phyloP scores from a whole-genome alignment of 37 sponge, comb jelly and placozoan genomes.

The Eunapius fragilis region DNA sequence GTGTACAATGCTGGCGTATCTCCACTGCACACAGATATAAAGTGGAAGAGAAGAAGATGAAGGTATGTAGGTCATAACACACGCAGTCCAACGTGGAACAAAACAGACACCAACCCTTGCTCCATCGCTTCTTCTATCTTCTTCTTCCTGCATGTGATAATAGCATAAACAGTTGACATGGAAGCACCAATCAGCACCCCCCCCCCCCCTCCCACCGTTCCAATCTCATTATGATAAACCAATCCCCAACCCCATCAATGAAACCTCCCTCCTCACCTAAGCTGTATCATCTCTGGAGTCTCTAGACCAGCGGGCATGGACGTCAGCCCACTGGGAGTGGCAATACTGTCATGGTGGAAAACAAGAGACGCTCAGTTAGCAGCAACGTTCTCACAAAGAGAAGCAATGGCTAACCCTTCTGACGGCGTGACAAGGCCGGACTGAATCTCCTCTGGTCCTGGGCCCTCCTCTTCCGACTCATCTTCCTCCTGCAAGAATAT shows the following conservation, averaged over 20 bases:
- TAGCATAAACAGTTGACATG: neutral
- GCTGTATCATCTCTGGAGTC: conserved; percentile 96
- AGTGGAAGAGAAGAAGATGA: neutral
- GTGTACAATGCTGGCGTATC: conserved; percentile 93
- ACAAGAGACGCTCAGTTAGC: neutral
- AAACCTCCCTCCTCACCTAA: conserved; percentile 64
- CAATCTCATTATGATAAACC: neutral
- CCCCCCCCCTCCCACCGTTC: neutral
- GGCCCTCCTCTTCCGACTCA: conserved; percentile 53
- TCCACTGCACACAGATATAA: conserved; percentile 51
- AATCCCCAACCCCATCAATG: too few species aligned
- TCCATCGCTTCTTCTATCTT: conserved; percentile 94
- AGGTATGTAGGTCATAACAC: neutral
- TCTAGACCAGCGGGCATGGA: conserved; percentile 98
- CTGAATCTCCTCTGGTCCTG: conserved; percentile 74
- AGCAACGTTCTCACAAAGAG: neutral
- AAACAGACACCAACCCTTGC: conserved; percentile 44
- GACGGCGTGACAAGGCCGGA: conserved; percentile 81
- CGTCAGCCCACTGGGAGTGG: conserved; percentile 96
- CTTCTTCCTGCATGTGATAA: conserved; percentile 66
- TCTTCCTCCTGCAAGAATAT: conserved; percentile 30
- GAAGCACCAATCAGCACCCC: neutral
- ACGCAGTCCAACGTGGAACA: too few species aligned
- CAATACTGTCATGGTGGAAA: conserved; percentile 52
- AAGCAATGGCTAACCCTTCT: conserved; percentile 67